These are phyloP conservation scores for Drosophila ohnishii DNA, from an alignment of 1,140 invertebrate species.

Conservation along the genomic window DNA sequence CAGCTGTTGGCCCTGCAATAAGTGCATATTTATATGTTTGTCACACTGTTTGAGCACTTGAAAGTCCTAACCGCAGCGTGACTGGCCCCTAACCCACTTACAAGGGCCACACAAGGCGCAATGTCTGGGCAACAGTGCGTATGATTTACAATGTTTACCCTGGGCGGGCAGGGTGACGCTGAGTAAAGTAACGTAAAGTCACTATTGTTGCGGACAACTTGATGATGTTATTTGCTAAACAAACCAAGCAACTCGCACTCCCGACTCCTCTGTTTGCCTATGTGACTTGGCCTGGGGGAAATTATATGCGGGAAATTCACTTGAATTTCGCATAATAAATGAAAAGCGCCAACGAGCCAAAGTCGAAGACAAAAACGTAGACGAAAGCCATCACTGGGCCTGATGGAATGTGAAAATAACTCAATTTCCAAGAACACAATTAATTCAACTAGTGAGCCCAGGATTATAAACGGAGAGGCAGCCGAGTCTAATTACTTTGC, in stretches of 20 bases:
- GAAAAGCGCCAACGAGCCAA: slow-evolving; percentile 33
- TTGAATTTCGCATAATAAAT: slow-evolving; percentile 73
- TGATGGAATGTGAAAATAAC: slow-evolving; percentile 63
- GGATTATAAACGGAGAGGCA: slow-evolving; percentile 17
- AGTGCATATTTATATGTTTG: slow-evolving; percentile 33
- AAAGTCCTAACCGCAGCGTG: slow-evolving; percentile 17
- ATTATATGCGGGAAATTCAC: slow-evolving; percentile 47
- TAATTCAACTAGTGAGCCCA: slow-evolving; percentile 58
- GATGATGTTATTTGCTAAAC: slow-evolving; percentile 45
- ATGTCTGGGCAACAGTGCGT: slow-evolving; percentile 55
- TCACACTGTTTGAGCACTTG: slow-evolving; percentile 23
- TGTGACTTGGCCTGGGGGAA: slow-evolving; percentile 41
- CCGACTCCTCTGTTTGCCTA: slow-evolving; percentile 49
- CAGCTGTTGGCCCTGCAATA: slow-evolving; percentile 14
- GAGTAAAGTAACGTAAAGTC: slow-evolving; percentile 6
- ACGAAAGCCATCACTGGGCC: slow-evolving; percentile 18
- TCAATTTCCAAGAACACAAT: slow-evolving; percentile 71
- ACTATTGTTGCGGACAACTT: slow-evolving; percentile 34
- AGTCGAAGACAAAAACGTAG: neutral
- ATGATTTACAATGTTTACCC: slow-evolving; percentile 71
- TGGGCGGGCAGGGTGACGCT: slow-evolving; percentile 14
- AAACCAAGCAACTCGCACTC: slow-evolving; percentile 33
- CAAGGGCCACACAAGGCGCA: slow-evolving; percentile 43
- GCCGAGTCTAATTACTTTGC: slow-evolving; percentile 61
- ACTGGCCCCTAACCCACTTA: slow-evolving; percentile 49